Evolutionary conservation across 2,797 vertebrate species (phyloP).

Genomic region (Anableps anableps): DNA sequence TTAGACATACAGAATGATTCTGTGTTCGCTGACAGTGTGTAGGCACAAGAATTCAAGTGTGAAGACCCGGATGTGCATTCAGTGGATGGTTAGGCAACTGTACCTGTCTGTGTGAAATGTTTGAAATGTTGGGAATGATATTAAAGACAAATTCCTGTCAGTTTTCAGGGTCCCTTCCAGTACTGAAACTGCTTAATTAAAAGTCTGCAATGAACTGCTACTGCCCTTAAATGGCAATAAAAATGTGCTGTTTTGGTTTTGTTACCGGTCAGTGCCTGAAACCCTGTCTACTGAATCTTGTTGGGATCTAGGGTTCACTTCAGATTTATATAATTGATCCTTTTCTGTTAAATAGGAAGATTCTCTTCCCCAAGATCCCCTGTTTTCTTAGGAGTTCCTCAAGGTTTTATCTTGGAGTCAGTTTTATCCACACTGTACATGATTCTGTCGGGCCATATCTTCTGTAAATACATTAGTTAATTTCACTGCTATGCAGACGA

Average conservation of each 20-base stretch:
- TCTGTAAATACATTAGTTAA: not conserved
- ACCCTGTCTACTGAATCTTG: not conserved
- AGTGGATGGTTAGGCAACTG: conserved; percentile 3
- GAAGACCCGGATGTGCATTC: not conserved
- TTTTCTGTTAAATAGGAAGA: not conserved
- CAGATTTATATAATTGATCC: not conserved
- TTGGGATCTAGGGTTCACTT: not conserved
- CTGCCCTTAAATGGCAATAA: too few relatives aligned
- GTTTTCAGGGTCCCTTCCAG: not conserved
- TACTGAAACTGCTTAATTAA: not conserved
- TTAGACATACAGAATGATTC: conserved; percentile 11
- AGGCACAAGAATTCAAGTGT: conserved; percentile 21
- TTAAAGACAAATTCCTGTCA: not conserved
- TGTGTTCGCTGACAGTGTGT: conserved; percentile 20
- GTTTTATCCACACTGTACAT: not conserved
- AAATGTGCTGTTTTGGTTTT: not conserved
- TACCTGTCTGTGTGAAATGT: conserved; percentile 12
- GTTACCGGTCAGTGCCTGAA: not conserved
- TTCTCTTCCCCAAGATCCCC: not conserved
- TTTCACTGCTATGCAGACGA: not conserved
- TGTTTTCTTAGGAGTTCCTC: not conserved
- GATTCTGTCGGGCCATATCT: not conserved
- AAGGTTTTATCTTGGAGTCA: not conserved
- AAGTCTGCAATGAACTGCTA: not conserved
- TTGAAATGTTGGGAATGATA: not conserved